Evolutionary conservation across 1,140 invertebrate genomes (phyloP), one percentile per base, ranked within the genome.

Genomic region (Stegodyphus mimosarum): DNA sequence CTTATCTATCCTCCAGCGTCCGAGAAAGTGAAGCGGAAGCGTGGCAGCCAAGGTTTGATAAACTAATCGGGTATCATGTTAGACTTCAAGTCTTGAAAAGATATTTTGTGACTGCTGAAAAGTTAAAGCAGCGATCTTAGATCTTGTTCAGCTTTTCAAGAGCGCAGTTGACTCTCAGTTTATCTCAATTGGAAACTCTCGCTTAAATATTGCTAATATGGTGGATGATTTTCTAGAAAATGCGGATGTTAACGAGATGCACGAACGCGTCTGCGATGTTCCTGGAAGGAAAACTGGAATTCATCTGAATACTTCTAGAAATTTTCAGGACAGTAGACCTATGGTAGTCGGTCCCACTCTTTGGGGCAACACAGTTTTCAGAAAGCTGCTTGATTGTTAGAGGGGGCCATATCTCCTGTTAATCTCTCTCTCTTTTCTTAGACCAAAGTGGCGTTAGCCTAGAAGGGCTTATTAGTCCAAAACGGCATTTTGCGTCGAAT

Each of bases 201-300:
- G 17, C 1, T 7, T 6, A 33, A 5, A 77, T 77, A 49, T 9
- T 70, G 75, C 50, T 64, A 9, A 11, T 48, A 7, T 63, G 64
- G 7, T 64, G 10, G 15, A 6, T 17, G 75, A 77, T 70, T 77
- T 33, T 60, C 75, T 77, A 6, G 52, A 77, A 77, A 17, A 17
- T 10, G 53, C 66, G 52, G 52, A 67, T 77, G 51, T 77, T 77
- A 17, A 10, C 5, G 2, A 17, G 18, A 77, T 77, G 50, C 75
- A 33, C 5, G 6, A 67, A 6, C 75, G 64, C 64, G 75, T 77
- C 75, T 64, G 75, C 53, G 53, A 64, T 6, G 0, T 2, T 77
- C 51, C 64, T 10, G 52, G 51, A 2, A 77, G 75, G 75, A 18
- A 63, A 69, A 11, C 66, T 18, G 7, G 2, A 9, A 48, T 2